Base-by-base conservation (phyloP, 2,888 invertebrate species). In the Venustoraphidia nigricollis region DNA sequence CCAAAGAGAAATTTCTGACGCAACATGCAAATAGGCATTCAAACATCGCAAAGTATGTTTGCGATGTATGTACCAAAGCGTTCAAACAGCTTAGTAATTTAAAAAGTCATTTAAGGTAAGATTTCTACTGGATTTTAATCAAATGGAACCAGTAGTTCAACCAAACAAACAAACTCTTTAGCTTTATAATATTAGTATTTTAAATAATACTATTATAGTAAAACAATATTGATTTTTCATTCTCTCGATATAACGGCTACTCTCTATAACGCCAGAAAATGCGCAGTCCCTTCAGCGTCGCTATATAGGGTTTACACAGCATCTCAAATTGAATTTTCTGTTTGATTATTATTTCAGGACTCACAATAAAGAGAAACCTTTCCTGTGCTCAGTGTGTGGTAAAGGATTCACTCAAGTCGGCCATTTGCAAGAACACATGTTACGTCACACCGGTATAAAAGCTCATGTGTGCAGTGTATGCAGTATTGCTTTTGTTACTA, bases 381-480 rank as follows among this genome's bases (percentile, higher is more conserved):
- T 67, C 54, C 55, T 67, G 17, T 69, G 68, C 54, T 64, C 66
- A 3, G 64, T 63, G n/a, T 69, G 69, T 53, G 65, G 66, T 2
- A 69, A 68, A 54, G 68, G 67, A 14, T 69, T 69, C 54, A 67
- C 68, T 54, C 69, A 69, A 53, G 58, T 67, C 49, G 68, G 68
- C 43, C 69, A 69, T 55, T 56, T 68, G 44, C 56, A 66, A 34
- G 66, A 66, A 51, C 66, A 67, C 52, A 63, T 64, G 3, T 61
- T 67, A 27, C 57, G 66, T 41, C 69, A 70, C 55, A 68, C 62
- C 45, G 69, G 69, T 2, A 57, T 69, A 36, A 70, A 70, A 52
- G 66, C 69, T 1, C 67, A 69, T 55, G 53, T 66, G 9, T 70
- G 70, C 50, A 63, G 61, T 50, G 64, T 64, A 3, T 70, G 69